Evolutionary conservation across 2,888 invertebrate species (phyloP).

Genomic region (Unio delphinus): DNA sequence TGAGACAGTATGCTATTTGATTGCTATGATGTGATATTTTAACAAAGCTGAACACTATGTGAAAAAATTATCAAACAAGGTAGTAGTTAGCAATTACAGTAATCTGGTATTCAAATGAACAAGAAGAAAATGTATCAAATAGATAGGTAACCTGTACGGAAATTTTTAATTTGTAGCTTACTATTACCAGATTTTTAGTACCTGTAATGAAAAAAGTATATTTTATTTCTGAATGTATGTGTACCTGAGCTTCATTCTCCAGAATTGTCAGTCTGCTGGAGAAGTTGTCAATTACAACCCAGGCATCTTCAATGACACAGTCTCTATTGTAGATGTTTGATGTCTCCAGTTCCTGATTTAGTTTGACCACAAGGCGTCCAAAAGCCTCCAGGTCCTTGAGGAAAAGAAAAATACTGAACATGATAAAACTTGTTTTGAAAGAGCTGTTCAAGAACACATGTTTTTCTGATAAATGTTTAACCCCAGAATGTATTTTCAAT

Average conservation of each 20-base stretch:
- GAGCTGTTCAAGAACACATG: background rate
- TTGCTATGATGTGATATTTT: too few species aligned
- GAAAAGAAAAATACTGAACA: too few species aligned
- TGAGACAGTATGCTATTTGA: too few species aligned
- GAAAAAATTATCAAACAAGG: too few species aligned
- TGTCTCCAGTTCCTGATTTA: conserved; percentile 61
- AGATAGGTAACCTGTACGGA: background rate
- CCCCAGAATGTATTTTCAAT: background rate
- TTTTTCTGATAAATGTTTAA: background rate
- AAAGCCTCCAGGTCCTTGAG: conserved; percentile 68
- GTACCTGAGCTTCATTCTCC: conserved; percentile 69
- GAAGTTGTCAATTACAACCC: conserved; percentile 64
- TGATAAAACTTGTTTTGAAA: too few species aligned
- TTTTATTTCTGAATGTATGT: background rate
- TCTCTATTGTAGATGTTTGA: conserved; percentile 67
- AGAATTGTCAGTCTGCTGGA: conserved; percentile 61
- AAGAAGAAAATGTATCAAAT: background rate
- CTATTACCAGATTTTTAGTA: background rate
- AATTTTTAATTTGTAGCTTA: background rate
- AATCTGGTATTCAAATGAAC: background rate
- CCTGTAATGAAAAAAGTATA: background rate
- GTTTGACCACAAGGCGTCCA: conserved; percentile 58
- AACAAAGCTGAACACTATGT: too few species aligned
- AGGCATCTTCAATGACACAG: conserved; percentile 61
- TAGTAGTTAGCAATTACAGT: too few species aligned